phyloP scores from a whole-genome alignment of 2,113 vertebrate species.

The Triplophysa rosa region DNA sequence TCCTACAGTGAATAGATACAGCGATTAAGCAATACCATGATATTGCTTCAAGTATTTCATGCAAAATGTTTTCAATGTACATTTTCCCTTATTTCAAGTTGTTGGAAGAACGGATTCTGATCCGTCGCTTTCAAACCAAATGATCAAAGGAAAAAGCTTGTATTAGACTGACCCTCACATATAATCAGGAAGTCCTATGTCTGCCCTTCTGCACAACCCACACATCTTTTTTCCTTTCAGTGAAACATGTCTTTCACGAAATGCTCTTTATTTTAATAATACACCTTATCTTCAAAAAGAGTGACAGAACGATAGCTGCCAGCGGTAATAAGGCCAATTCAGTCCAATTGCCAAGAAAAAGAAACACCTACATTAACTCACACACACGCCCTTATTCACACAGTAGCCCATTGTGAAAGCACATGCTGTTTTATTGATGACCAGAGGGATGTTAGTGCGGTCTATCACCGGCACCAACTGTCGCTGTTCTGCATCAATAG shows the following conservation, averaged over 20 bases:
- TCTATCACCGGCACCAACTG: slow-evolving; percentile 26
- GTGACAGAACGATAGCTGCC: not conserved
- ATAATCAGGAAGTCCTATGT: not conserved
- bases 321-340: slow-evolving; percentile 38
- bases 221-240: not conserved
- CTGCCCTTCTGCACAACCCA: not conserved
- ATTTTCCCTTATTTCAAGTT: not conserved
- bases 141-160: not conserved
- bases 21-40: no score
- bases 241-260: not conserved
- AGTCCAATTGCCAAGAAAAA: slow-evolving; percentile 19
- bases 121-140: not conserved
- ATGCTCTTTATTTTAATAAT: not conserved
- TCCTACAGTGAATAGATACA: no score
- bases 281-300: slow-evolving; percentile 2
- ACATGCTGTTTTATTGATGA: slow-evolving; percentile 17
- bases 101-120: not conserved
- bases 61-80: not conserved
- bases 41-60: no score
- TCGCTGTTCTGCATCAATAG: not conserved
- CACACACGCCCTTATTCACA: not conserved
- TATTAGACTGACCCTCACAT: not conserved
- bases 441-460: not conserved
- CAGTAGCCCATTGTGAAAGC: slow-evolving; percentile 1
- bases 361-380: slow-evolving; percentile 24